phyloP scores from a whole-genome alignment of 2,113 vertebrate species.

The Megaceryle maxima region DNA sequence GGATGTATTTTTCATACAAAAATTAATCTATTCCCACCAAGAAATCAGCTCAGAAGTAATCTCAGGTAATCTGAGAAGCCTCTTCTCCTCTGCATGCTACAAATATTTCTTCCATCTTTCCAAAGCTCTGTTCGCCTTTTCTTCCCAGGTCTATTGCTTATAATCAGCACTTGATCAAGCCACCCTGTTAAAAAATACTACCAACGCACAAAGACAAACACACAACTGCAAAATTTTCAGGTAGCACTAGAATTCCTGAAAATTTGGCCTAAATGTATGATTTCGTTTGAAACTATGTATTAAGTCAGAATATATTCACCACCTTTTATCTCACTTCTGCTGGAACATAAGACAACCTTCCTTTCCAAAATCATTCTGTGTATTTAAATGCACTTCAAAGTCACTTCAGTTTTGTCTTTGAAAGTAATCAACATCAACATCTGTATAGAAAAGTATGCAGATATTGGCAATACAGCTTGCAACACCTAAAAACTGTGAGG shows the following conservation, averaged over 20 bases:
- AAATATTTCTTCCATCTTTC: background rate
- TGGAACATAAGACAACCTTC: background rate
- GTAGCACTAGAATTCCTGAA: background rate
- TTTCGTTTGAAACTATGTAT: background rate
- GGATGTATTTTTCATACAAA: background rate
- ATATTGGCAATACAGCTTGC: background rate
- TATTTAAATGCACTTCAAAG: background rate
- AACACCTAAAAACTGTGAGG: background rate
- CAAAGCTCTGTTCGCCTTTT: background rate
- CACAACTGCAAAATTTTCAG: background rate
- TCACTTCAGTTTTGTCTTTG: background rate
- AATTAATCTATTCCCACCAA: background rate
- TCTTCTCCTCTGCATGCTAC: background rate
- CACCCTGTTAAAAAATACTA: background rate
- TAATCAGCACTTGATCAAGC: background rate
- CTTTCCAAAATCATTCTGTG: background rate
- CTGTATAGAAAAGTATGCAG: background rate
- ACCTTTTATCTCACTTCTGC: background rate
- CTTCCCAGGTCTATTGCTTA: background rate
- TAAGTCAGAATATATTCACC: background rate
- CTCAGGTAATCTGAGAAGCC: background rate
- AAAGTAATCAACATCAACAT: background rate
- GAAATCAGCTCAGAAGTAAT: background rate
- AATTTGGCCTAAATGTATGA: background rate
- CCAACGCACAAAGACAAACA: background rate